A percentile compares a stretch with the other conserved stretches of the same genome.
Conservation (phyloP, 2,797 vertebrate genomes). For the Myotis daubentonii region DNA sequence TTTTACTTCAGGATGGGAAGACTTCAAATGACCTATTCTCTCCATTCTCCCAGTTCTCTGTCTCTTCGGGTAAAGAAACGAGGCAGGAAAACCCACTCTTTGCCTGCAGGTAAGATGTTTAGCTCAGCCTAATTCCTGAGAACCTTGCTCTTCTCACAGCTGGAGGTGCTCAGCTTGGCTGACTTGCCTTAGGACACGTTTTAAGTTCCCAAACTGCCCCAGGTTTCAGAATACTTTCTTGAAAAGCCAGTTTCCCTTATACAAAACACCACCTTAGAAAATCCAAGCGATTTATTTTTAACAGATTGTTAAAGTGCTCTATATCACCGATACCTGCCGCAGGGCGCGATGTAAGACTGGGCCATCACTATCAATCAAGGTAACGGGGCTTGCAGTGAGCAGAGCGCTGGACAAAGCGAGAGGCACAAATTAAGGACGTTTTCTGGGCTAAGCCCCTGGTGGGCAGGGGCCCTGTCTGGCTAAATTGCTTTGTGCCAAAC, state of each 20-base stretch:
- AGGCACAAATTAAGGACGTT: constrained; percentile 64
- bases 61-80: not conserved
- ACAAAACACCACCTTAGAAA: constrained; percentile 54
- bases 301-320: constrained; percentile 63
- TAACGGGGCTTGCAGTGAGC: not conserved
- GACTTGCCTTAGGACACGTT: constrained; percentile 33
- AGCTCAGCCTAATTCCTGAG: not conserved
- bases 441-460: constrained; percentile 58
- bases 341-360: not conserved
- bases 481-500: constrained; percentile 70
- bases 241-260: constrained; percentile 28
- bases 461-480: constrained; percentile 32
- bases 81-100: not conserved
- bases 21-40: not conserved
- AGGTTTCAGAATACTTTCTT: constrained; percentile 50
- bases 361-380: constrained; percentile 65
- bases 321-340: constrained; percentile 38
- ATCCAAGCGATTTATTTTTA: constrained; percentile 63
- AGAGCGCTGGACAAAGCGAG: not conserved
- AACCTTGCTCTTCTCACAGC: not conserved
- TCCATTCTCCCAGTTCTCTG: not conserved
- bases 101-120: not conserved
- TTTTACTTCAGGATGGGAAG: not conserved
- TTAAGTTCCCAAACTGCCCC: constrained; percentile 4
- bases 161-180: not conserved